Evolutionary conservation across 1,140 invertebrate genomes (phyloP), one percentile per base, ranked within the genome.

Genomic region (Drosophila sturtevanti): DNA sequence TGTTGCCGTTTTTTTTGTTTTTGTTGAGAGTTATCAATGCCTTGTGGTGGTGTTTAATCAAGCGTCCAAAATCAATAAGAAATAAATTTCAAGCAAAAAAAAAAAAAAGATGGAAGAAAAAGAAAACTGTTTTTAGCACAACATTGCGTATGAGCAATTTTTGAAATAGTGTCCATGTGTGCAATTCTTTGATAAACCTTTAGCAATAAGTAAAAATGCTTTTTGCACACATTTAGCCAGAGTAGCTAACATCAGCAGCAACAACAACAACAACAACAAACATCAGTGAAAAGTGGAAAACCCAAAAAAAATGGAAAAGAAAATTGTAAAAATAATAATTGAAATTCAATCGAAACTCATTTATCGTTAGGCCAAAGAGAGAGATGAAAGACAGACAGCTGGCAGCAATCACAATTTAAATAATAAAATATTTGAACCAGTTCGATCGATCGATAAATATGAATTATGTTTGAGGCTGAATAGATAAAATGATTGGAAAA

Each of bases 41-140:
- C 7, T 48, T 48, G 41, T 10, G 41, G 41, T 10, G 41, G 41
- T 84, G 80, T 59, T 85, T 70, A 84, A 79, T 79, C 77, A 84
- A 75, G 77, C 76, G 63, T 73, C 67, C 71, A 78, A 78, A 77
- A 78, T 81, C 81, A 87, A 72, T 87, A 82, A 70, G n/a, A 31
- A 31, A 31, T 31, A 31, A 31, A 31, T 31, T 31, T 31, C n/a
- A n/a, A n/a, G n/a, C n/a, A 31, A 31, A 4, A 31, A 6, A 31
- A 31, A 4, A 31, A 6, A 31, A 7, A 31, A 31, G 27, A 7
- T 0, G 7, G 7, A 31, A 31, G 7, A 31, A 3, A 31, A 31
- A 31, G 0, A 31, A 34, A n/a, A 54, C 16, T 9, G 10, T n/a
- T 35, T 24, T 24, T n/a, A 44, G 37, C 64, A 27, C 27, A 54